Evolutionary conservation across 2,797 vertebrate genomes (phyloP), one percentile per base, ranked within the genome.

Genomic region (Eulemur coronatus): DNA sequence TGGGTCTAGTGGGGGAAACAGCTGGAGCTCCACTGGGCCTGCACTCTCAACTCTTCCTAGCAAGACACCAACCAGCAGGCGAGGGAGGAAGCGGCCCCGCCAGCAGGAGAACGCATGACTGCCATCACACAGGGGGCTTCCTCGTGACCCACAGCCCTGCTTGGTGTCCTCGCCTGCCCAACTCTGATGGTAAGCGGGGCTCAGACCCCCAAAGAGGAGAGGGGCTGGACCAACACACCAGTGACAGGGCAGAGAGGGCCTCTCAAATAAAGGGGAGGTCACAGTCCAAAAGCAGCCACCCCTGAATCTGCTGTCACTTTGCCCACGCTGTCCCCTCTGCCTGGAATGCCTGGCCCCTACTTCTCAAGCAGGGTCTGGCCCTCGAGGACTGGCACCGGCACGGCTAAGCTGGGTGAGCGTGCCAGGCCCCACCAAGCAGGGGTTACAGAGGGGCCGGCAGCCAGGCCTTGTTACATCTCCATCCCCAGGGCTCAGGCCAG

Each of bases 401-500:
- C 12, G 4, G 3, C n/a, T 35, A 48, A 63, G 28, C 35, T 12
- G 0, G 4, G 63, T 5, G 26, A 18, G 24, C 1, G 4, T 24
- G 43, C 26, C 50, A n/a, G 50, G n/a, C 50, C 35, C 24, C 57
- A 7, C 10, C 10, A 17, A 69, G 15, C 72, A 82, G 84, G 28
- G 41, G 24, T 33, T 85, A n/a, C 55, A 10, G 22, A 2, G 28
- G 75, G 48, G 22, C 9, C 26, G 7, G 57, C 33, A 55, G 33
- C 63, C 95, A 30, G 5, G 0, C 20, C 43, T 70, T 41, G 14
- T 65, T 55, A 88, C 46, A 67, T 86, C 30, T 57, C 7, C 8
- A 87, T 35, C 20, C 69, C 35, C 10, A 38, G 90, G 82, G 55
- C 65, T 79, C 41, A 85, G 79, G 63, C 50, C 59, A 96, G 65